phyloP scores from a whole-genome alignment of 2,113 vertebrate species.

The Mola mola region DNA sequence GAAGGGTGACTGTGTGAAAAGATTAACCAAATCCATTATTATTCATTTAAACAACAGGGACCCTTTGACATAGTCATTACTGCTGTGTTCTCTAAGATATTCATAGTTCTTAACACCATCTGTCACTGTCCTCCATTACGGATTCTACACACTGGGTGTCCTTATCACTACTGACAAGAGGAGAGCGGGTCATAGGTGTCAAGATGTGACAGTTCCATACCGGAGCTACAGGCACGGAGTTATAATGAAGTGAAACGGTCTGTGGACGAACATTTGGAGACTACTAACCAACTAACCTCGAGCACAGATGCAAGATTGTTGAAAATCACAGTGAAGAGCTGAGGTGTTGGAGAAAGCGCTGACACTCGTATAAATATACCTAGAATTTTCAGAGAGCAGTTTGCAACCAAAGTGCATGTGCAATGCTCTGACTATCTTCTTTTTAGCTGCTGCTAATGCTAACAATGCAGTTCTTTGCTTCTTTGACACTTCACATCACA shows the following conservation, averaged over 20 bases:
- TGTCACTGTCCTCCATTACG: conserved; percentile 19
- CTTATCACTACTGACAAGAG: conserved; percentile 59
- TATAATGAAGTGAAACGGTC: conserved; percentile 44
- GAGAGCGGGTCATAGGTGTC: conserved; percentile 30
- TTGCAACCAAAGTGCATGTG: not conserved
- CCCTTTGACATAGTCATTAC: no score
- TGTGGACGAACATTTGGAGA: conserved; percentile 14
- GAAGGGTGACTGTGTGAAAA: no score
- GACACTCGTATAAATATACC: no score
- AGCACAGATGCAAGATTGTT: not conserved
- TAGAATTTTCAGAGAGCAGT: not conserved
- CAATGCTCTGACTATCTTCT: no score
- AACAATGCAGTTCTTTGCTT: not conserved
- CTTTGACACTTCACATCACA: no score
- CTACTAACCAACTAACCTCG: conserved; percentile 3
- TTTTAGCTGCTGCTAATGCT: not conserved
- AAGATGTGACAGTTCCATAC: conserved; percentile 58
- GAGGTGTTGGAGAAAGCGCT: conserved; percentile 2
- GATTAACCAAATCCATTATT: no score
- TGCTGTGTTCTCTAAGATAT: no score
- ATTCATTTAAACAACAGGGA: no score
- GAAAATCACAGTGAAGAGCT: not conserved
- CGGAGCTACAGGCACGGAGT: conserved; percentile 33
- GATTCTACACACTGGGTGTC: conserved; percentile 17
- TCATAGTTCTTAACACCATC: no score